Evolutionary conservation across 2,113 vertebrate species (phyloP), one percentile per base, ranked within the genome.

Genomic region (Passer domesticus): DNA sequence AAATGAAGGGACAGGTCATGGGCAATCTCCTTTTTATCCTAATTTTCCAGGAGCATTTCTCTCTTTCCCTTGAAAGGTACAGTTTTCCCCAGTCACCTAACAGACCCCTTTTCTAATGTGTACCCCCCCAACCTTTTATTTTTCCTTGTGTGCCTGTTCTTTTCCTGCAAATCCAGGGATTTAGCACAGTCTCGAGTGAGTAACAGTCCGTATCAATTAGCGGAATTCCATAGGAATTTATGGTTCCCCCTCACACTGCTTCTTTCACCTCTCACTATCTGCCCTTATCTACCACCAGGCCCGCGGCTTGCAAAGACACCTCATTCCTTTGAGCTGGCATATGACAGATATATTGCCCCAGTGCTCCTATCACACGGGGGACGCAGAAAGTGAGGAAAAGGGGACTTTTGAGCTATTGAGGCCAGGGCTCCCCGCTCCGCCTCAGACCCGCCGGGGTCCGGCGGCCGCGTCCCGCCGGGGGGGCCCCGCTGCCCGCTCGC

Each of bases 341-440:
- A 21, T 14, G 44, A 33, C 33, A 33, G 50, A 47, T 3, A 7
- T 0, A 47, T 0, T 2, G 27, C 15, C 35, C 37, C 8, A 0
- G 8, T 11, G 37, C 33, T 24, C 37, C 0, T 2, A 8, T 20
- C 6, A 6, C 20, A 4, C 2, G 3, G 23, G 13, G 3, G 4
- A 8, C 3, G 2, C 10, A 5, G 2, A 3, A 10, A 10, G 10
- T 0, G 9, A 4, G 7, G 2, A 2, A 11, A 15, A 11, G 3
- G 23, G 7, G 4, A 8, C 1, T 58, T 53, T 20, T 1, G 49
- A 27, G 33, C 56, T 10, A 0, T 55, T 33, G 13, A 55, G 19
- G 53, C 18, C 30, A 33, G 53, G 30, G 53, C 9, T 25, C 9
- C 9, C 59, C 33, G 16, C 82, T 59, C 25, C 43, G 4, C 80